Percentiles rank a stretch among this genome's conserved stretches.
Conservation (phyloP, 2,113 vertebrate genomes). For the Synodontis membranacea region DNA sequence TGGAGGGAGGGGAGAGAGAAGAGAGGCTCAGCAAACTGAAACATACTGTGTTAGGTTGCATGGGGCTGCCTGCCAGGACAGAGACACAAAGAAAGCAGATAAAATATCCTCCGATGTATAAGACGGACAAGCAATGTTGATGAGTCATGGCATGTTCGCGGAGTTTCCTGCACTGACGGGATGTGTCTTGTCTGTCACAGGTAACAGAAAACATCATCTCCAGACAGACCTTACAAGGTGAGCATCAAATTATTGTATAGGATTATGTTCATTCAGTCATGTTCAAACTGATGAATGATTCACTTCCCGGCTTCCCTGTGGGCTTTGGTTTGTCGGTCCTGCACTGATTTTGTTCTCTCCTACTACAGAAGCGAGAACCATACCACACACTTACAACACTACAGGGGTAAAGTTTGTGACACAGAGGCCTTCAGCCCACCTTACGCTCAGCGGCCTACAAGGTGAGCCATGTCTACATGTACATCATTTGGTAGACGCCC, state of each 20-base stretch:
- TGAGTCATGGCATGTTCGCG: constrained; percentile 33
- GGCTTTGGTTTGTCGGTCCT: not conserved
- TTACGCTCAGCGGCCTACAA: constrained; percentile 71
- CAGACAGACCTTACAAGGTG: constrained; percentile 74
- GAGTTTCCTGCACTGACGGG: not conserved
- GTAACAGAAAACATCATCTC: constrained; percentile 78
- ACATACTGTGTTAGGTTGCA: constrained; percentile 36
- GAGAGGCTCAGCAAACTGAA: constrained; percentile 13
- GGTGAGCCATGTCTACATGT: constrained; percentile 65
- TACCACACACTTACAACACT: constrained; percentile 72
- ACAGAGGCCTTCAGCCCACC: constrained; percentile 76
- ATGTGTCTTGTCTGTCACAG: constrained; percentile 59
- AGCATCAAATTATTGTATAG: constrained; percentile 52
- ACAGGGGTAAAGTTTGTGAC: constrained; percentile 71
- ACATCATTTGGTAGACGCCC: too few relatives aligned
- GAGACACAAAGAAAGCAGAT: constrained; percentile 16
- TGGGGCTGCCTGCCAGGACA: not conserved
- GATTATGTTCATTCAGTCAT: not conserved
- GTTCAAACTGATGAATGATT: not conserved
- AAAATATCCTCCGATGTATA: constrained; percentile 24
- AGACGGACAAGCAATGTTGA: constrained; percentile 14
- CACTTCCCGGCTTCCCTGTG: not conserved
- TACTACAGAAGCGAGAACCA: constrained; percentile 69
- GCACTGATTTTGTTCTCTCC: constrained; percentile 35
- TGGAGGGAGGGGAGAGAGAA: not conserved